phyloP scores from a whole-genome alignment of 1,140 invertebrate genomes.

The Drosophila subpulchrella region DNA sequence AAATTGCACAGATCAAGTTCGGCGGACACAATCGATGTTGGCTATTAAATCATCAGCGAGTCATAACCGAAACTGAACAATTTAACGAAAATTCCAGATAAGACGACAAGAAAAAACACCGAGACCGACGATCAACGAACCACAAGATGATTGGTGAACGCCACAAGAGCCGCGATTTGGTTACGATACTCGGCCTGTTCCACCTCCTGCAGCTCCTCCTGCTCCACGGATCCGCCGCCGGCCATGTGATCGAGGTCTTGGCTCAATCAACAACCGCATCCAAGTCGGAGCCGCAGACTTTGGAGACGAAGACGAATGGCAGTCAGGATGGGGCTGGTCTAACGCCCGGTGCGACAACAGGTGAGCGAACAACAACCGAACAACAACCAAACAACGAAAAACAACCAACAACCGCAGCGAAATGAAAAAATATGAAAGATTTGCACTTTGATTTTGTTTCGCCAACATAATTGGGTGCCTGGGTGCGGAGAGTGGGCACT shows the following conservation, averaged over 20 bases:
- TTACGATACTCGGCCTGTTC: constrained; percentile 67
- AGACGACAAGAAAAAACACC: constrained; percentile 30
- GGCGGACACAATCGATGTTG: constrained; percentile 42
- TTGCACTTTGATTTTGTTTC: constrained; percentile 81
- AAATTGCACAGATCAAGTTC: constrained; percentile 43
- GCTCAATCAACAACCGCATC: constrained; percentile 50
- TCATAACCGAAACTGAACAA: constrained; percentile 53
- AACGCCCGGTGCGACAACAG: constrained; percentile 69
- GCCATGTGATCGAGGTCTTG: constrained; percentile 68
- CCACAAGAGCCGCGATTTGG: constrained; percentile 78
- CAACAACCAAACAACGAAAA: neutral
- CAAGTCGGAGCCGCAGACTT: constrained; percentile 30
- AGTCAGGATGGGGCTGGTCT: constrained; percentile 74
- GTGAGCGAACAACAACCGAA: constrained; percentile 53
- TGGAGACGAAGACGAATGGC: constrained; percentile 46
- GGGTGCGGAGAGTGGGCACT: constrained; percentile 35
- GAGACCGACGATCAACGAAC: constrained; percentile 51
- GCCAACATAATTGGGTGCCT: constrained; percentile 72
- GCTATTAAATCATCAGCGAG: constrained; percentile 59
- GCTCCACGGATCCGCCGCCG: constrained; percentile 41
- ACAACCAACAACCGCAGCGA: constrained; percentile 40
- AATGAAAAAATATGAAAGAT: constrained; percentile 77
- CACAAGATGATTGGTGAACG: constrained; percentile 79
- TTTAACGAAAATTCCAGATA: constrained; percentile 68
- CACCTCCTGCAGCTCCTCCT: constrained; percentile 19